Conservation (phyloP, 1,140 invertebrate genomes). For the Dinoponera quadriceps region DNA sequence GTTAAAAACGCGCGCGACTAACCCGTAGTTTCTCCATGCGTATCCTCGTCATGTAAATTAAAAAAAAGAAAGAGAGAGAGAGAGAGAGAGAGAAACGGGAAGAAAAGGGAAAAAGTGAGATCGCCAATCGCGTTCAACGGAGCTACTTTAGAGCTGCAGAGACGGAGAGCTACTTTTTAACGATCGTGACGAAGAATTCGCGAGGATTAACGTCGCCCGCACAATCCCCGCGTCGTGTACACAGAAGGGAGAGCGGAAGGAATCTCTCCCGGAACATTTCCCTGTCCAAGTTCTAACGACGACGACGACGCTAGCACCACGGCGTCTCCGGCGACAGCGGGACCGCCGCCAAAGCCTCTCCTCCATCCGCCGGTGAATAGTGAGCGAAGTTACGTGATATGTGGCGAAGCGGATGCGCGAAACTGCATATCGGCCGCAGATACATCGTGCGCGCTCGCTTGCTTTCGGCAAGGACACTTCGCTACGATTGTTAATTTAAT, state of each 20-base stretch:
- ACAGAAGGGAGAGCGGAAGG: neutral
- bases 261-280: neutral
- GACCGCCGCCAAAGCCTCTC: constrained; percentile 3
- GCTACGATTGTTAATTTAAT: constrained; percentile 33
- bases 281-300: constrained; percentile 20
- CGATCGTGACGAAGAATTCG: no score
- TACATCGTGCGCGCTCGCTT: constrained; percentile 34
- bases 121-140: neutral
- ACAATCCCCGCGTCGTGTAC: neutral
- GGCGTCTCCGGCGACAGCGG: neutral
- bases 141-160: no score
- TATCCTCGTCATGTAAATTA: neutral
- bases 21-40: no score
- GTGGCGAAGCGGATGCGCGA: constrained; percentile 74
- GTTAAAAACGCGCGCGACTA: neutral
- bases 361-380: constrained; percentile 67
- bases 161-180: neutral
- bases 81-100: no score
- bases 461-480: neutral
- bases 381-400: constrained; percentile 78
- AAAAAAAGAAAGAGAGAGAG: no score
- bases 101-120: neutral
- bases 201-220: neutral
- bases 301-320: neutral
- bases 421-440: constrained; percentile 73